These are phyloP conservation scores for Theristicus caerulescens DNA, from an alignment of 2,113 vertebrate genomes.

Conservation along the genomic window DNA sequence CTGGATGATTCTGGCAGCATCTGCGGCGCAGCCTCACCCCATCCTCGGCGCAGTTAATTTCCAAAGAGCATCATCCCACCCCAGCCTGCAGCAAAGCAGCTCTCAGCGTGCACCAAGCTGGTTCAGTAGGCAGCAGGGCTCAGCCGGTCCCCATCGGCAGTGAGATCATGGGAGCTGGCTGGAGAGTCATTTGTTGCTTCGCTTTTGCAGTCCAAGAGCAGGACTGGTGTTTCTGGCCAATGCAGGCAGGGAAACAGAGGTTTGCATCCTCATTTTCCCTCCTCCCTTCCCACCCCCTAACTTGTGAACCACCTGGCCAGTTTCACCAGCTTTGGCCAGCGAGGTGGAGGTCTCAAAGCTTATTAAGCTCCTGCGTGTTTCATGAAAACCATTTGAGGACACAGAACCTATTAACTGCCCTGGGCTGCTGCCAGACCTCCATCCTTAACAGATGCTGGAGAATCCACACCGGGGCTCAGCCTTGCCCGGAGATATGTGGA, in stretches of 20 bases:
- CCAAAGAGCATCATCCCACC: background rate
- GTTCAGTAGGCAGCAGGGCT: rapidly evolving
- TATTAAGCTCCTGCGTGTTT: background rate
- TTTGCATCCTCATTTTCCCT: background rate
- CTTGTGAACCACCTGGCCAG: background rate
- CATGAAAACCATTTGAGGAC: background rate
- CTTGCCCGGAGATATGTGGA: background rate
- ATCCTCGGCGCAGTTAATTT: rapidly evolving
- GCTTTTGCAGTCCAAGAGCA: background rate
- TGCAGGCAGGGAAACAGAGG: background rate
- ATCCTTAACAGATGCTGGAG: background rate
- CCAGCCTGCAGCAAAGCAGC: background rate
- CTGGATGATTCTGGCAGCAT: rapidly evolving
- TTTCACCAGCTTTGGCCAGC: background rate
- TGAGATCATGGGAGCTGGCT: rapidly evolving
- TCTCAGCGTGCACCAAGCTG: rapidly evolving
- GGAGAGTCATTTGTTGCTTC: rapidly evolving
- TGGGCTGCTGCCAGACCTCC: conserved; percentile 14
- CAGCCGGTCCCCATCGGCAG: background rate
- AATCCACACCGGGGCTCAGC: background rate
- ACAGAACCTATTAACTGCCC: background rate
- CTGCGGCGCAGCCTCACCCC: background rate
- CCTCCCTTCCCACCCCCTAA: background rate
- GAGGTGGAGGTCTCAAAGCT: background rate
- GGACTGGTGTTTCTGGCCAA: background rate